Base-by-base conservation (phyloP, 2,113 vertebrate genomes). In the Lepus europaeus region DNA sequence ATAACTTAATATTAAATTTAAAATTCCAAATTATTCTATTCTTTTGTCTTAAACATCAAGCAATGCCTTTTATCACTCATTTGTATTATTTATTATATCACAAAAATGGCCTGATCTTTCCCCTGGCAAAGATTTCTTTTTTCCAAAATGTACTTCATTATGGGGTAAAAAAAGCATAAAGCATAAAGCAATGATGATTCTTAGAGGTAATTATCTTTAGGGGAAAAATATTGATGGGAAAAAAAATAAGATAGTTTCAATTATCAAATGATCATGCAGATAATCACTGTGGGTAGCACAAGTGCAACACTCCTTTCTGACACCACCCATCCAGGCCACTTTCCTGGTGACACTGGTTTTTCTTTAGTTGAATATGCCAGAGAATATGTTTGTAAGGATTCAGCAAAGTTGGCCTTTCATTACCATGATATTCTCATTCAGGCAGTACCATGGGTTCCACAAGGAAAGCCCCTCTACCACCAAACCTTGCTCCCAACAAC, bases 1-100 rank as follows among this genome's bases (percentile, higher is more conserved):
- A 96, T 85, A 95, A 87, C 29, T 66, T n/a, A 78, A 90, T 82
- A 91, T 81, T 94, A 87, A 86, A 89, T 80, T 95, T 87, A 95
- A 91, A 78, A 83, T 87, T 45, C 12, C 27, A 89, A 93, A 95
- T 84, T 25, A 85, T 83, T 90, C 9, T 69, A 79, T 90, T 83
- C 2, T 70, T 94, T 93, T 59, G 90, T 51, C 33, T 68, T 96
- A 79, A 92, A 95, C 59, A 6, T 91, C 87, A 94, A 64, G 89
- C 33, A 91, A 68, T 82, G 9, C 79, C 27, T 92, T 92, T 93
- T 64, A 63, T 85, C 31, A 88, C 81, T 84, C 31, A 87, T 86
- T 79, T 85, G 5, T 51, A 89, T 95, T 96, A 90, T 59, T 95
- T 85, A 92, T 14, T 8, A 70, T 76, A 77, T 61, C 59, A 66